Base-by-base conservation (phyloP, 1,140 invertebrate species). In the Drosophila littoralis region DNA sequence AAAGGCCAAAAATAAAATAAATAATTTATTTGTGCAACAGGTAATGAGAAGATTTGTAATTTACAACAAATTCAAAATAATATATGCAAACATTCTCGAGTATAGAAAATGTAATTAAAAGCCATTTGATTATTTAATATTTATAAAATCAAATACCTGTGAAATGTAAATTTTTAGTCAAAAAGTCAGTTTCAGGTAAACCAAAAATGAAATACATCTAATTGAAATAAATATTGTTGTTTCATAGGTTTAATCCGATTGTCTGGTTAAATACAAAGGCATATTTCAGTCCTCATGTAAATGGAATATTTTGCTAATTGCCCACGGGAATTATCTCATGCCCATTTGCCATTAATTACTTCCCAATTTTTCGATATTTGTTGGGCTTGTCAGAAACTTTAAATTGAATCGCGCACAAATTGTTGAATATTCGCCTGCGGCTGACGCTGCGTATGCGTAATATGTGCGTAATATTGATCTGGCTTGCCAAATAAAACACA, bases 401-500 rank as follows among this genome's bases (percentile, higher is more conserved):
- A 35, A 55, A 55, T 66, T 66, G 42, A 55, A 38, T 35, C 0
- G 43, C 28, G 43, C 32, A 6, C 7, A 64, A 64, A 42, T 64
- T 36, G 46, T 52, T 40, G 42, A 64, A 63, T 40, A 15, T 33
- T 7, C n/a, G 12, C 13, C 38, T 13, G 42, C 6, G 60, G 8
- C 12, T 10, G 8, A 55, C 13, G 7, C 6, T 32, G 68, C 60
- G 68, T 71, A 65, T 71, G 43, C 68, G 32, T 57, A 58, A 67
- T 33, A 32, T 45, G 40, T 9, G 32, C 32, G 51, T 36, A 7
- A 64, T 69, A 61, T 69, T 69, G 57, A 74, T 61, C 51, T 38
- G 9, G 7, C n/a, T 43, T 43, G 60, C 17, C 12, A 35, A 43
- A 57, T 40, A 51, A 32, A 8, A 10, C 17, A 46, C 17, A 17